Percentiles rank a stretch among this genome's conserved stretches.
Evolutionary conservation across 2,888 invertebrate genomes (phyloP).

Genomic region (Rhimphoctona megacephalus): DNA sequence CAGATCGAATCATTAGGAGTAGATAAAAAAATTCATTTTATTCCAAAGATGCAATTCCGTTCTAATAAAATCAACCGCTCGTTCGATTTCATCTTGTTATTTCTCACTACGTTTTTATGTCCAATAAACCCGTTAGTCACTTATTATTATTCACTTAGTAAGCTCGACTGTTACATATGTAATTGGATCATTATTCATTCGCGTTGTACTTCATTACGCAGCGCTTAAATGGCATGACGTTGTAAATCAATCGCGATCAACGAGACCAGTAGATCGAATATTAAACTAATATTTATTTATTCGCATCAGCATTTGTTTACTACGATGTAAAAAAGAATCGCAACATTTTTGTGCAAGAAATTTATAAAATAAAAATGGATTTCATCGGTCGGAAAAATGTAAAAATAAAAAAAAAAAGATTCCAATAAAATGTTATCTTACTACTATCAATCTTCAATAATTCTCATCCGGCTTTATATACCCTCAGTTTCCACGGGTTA

Average conservation of each 20-base stretch:
- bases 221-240: neutral
- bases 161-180: neutral
- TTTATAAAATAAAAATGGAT: neutral
- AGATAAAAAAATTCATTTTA: neutral
- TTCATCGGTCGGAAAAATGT: neutral
- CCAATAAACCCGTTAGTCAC: neutral
- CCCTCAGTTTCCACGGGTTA: neutral
- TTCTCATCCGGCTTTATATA: neutral
- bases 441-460: neutral
- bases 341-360: neutral
- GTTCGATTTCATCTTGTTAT: neutral
- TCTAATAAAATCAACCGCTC: neutral
- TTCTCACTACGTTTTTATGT: neutral
- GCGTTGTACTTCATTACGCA: neutral
- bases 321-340: neutral
- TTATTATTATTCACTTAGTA: neutral
- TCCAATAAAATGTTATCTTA: neutral
- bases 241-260: constrained; percentile 5
- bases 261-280: neutral
- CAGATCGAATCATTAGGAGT: no score
- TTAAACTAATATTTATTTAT: neutral
- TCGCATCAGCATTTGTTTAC: neutral
- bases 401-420: neutral
- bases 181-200: constrained; percentile 13
- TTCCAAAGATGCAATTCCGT: neutral